Evolutionary conservation across 1,140 invertebrate species (phyloP), one percentile per base, ranked within the genome.

Genomic region (Drosophila obscura): DNA sequence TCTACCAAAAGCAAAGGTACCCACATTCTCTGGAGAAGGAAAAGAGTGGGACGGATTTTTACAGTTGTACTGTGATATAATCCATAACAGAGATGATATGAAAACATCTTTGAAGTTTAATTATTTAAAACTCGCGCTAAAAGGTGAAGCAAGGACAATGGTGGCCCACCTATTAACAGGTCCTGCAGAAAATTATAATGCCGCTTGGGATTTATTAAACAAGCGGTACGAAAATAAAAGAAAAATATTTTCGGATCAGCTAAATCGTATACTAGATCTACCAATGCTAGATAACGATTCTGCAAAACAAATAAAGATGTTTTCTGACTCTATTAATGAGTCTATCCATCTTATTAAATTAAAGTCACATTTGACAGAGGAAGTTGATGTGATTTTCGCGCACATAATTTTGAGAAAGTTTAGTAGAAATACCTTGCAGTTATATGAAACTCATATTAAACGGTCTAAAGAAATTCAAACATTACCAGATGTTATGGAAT

Each of bases 141-240:
- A n/a, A n/a, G n/a, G n/a, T n/a, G n/a, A n/a, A n/a, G n/a, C n/a
- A n/a, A n/a, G n/a, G n/a, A n/a, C n/a, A n/a, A n/a, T n/a, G n/a
- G n/a, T n/a, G n/a, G n/a, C n/a, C n/a, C n/a, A n/a, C n/a, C n/a
- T n/a, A n/a, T n/a, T n/a, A n/a, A n/a, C n/a, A n/a, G n/a, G n/a
- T n/a, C n/a, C n/a, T n/a, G n/a, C n/a, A n/a, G 50, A 52, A 16
- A 59, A 49, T 48, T 59, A 48, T 59, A 41, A 48, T 45, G 57
- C 57, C 15, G 43, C 44, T 50, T 59, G 44, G 43, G 43, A 59
- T n/a, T 46, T 59, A 24, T 24, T 59, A n/a, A 59, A 9, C n/a
- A 59, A 59, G 24, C 57, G 44, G 26, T 49, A 59, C 19, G 11
- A 59, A 19, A 59, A 48, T 22, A 59, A 59, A 7, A 24, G 15